Evolutionary conservation across 2,113 vertebrate species (phyloP), one percentile per base, ranked within the genome.

Genomic region (Amphilophus citrinellus): DNA sequence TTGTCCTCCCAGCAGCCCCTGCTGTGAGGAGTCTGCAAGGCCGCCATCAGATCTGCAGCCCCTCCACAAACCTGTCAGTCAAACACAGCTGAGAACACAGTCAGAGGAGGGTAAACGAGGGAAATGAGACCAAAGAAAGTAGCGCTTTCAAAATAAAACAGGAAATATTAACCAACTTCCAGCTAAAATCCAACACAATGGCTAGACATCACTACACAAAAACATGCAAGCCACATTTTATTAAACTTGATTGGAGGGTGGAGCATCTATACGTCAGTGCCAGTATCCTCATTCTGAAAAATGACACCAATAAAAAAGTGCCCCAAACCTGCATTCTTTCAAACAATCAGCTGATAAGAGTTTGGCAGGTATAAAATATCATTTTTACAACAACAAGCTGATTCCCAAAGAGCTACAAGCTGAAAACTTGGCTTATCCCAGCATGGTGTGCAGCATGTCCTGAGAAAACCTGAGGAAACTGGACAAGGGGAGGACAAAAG

Each of bases 121-220:
- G 42, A 44, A 44, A 30, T 50, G 42, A 71, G 15, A 47, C 22
- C 18, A 47, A 50, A 71, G 24, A 50, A 50, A 50, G 11, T 1
- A 44, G 13, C 24, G 4, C 66, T 71, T 71, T 71, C 66, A 50
- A 30, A 71, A 53, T 71, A 71, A 71, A 71, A 53, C 66, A 30
- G 66, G 44, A 71, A 71, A 50, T 24, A 50, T 24, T 50, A 20
- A 71, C 27, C 65, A 68, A 30, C 65, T 15, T 68, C 17, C 65
- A 50, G 30, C 42, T 50, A 20, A 71, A 50, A 71, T 17, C 66
- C 44, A 50, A 50, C 9, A 71, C 17, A 50, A 30, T 50, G 15
- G 42, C 17, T 30, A 50, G 42, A 50, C 22, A 50, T 71, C 15
- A 20, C 14, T 50, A 50, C 44, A 50, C 50, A 50, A 50, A 50